Percentiles rank a stretch among this genome's conserved stretches.
Evolutionary conservation across 2,797 vertebrate genomes (phyloP).

Genomic region (Allobates femoralis): DNA sequence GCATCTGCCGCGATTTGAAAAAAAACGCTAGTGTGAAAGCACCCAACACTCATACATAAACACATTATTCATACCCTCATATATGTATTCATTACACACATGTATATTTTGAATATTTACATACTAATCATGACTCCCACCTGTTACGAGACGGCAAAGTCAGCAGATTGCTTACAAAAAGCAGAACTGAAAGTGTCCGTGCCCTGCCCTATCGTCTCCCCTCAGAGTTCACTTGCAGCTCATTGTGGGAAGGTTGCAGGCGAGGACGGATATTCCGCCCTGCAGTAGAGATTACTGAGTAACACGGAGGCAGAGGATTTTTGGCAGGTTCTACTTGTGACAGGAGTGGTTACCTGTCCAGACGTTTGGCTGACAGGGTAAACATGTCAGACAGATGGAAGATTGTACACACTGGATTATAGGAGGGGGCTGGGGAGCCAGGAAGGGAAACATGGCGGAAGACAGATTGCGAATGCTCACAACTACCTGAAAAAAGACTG

Average conservation of each 20-base stretch:
- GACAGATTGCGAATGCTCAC: not conserved
- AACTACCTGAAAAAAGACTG: not conserved
- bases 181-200: conserved; percentile 9
- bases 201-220: not conserved
- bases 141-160: not conserved
- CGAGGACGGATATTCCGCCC: conserved; percentile 16
- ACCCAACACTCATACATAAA: too few relatives aligned
- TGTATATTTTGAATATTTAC: not conserved
- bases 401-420: conserved; percentile 4
- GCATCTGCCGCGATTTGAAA: too few relatives aligned
- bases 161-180: conserved; percentile 1
- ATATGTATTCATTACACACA: too few relatives aligned
- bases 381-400: conserved; percentile 51
- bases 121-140: not conserved
- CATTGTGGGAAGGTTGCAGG: not conserved
- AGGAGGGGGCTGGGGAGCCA: too few relatives aligned
- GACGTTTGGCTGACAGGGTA: conserved; percentile 30
- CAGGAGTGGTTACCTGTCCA: conserved; percentile 40
- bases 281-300: conserved; percentile 53
- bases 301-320: conserved; percentile 4
- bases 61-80: too few relatives aligned
- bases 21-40: too few relatives aligned
- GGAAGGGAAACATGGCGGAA: not conserved
- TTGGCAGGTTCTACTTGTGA: not conserved
- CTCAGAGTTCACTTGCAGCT: conserved; percentile 14